These are phyloP conservation scores for Himalopsyche phryganea DNA, from an alignment of 1,140 invertebrate genomes.

Conservation along the genomic window DNA sequence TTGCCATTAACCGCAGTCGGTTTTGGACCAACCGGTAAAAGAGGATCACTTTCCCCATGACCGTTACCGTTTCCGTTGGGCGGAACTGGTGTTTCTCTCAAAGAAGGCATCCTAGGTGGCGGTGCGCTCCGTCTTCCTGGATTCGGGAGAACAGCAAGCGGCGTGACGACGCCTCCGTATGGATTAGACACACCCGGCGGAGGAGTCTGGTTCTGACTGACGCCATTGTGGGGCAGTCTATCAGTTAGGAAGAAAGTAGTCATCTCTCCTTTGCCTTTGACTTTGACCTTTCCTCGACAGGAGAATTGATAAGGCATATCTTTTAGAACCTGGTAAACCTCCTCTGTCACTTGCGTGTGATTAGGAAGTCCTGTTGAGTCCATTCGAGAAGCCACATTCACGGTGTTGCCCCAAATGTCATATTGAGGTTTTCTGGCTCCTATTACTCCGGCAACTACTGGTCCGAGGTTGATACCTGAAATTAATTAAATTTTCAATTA, in stretches of 20 bases:
- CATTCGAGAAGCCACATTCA: slow-evolving; percentile 89
- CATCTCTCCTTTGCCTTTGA: slow-evolving; percentile 93
- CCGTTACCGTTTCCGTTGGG: slow-evolving; percentile 35
- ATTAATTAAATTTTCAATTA: not conserved
- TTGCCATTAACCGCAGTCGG: slow-evolving; percentile 49
- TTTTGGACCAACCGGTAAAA: slow-evolving; percentile 56
- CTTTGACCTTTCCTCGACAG: slow-evolving; percentile 82
- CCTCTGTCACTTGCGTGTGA: slow-evolving; percentile 83
- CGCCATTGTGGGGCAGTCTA: slow-evolving; percentile 57
- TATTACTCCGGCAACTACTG: slow-evolving; percentile 91
- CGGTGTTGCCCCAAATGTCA: slow-evolving; percentile 95
- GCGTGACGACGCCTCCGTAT: slow-evolving; percentile 67
- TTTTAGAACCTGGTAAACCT: slow-evolving; percentile 70
- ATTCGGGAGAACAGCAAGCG: slow-evolving; percentile 62
- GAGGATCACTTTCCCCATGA: slow-evolving; percentile 63
- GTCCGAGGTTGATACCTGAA: slow-evolving; percentile 84
- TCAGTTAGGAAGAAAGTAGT: slow-evolving; percentile 86
- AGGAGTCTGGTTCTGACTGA: slow-evolving; percentile 41
- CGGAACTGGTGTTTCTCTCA: slow-evolving; percentile 40
- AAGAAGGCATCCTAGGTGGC: slow-evolving; percentile 43
- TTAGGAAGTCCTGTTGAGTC: slow-evolving; percentile 82
- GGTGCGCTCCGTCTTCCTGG: slow-evolving; percentile 46
- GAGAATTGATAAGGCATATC: slow-evolving; percentile 73
- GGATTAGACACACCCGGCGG: slow-evolving; percentile 47
- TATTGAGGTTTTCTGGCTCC: slow-evolving; percentile 93